Evolutionary conservation across 2,113 vertebrate genomes (phyloP).

Genomic region (Psephotus haematonotus): DNA sequence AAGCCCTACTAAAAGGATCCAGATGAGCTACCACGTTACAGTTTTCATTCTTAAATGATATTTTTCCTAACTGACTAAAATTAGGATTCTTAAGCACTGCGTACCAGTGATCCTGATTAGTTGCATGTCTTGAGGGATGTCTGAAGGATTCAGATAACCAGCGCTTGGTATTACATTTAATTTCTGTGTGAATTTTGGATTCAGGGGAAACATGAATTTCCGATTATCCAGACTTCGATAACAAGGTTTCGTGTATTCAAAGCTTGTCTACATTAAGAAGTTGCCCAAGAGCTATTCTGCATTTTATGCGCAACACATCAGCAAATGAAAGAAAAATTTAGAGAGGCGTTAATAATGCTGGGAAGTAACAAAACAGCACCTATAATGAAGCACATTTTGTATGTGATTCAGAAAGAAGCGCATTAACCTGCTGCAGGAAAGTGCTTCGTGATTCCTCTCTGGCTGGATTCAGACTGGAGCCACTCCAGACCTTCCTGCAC

Average conservation of each 20-base stretch:
- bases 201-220: neutral
- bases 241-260: neutral
- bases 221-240: neutral
- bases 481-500: neutral
- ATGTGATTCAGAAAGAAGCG: neutral
- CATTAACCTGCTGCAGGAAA: neutral
- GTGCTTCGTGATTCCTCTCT: neutral
- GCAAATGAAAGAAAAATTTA: neutral
- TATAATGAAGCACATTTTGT: neutral
- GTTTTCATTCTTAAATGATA: neutral
- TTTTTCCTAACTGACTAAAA: conserved; percentile 27
- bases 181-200: neutral
- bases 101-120: neutral
- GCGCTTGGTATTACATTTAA: neutral
- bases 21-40: neutral
- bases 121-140: neutral
- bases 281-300: neutral
- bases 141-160: conserved; percentile 52
- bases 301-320: neutral
- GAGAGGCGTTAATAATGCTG: neutral
- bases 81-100: neutral
- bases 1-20: neutral
- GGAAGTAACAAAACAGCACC: neutral
- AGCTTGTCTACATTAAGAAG: neutral
- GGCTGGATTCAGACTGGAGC: neutral